Evolutionary conservation across 2,797 vertebrate species (phyloP).

Genomic region (Sebastes umbrosus): DNA sequence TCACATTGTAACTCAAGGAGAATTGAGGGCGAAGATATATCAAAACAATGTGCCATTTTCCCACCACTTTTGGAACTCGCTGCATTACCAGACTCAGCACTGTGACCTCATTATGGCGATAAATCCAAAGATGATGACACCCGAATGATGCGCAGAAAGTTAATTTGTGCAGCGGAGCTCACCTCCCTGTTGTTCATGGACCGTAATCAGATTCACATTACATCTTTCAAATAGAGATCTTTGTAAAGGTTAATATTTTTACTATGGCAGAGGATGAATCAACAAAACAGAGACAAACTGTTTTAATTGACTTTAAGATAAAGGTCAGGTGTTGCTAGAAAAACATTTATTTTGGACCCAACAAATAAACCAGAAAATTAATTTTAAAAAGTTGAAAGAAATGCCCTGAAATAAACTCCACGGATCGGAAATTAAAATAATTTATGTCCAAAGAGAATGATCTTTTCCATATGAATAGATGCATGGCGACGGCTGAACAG

Average conservation of each 20-base stretch:
- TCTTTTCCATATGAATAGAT: background rate
- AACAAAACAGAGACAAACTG: background rate
- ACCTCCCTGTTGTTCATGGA: conserved; percentile 12
- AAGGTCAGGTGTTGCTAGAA: conserved; percentile 16
- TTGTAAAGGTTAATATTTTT: conserved; percentile 51
- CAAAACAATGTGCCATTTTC: conserved; percentile 32
- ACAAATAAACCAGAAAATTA: background rate
- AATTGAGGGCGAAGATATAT: conserved; percentile 33
- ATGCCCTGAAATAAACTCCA: background rate
- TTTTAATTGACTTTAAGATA: conserved; percentile 6
- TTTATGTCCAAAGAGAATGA: background rate
- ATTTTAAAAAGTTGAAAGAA: background rate
- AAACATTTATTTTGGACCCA: conserved; percentile 3
- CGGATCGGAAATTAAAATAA: background rate
- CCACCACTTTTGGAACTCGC: conserved; percentile 10
- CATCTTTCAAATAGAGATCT: conserved; percentile 42
- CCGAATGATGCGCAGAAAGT: conserved; percentile 47
- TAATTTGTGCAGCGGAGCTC: conserved; percentile 46
- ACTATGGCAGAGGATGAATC: background rate
- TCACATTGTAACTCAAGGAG: conserved; percentile 17
- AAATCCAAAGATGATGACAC: conserved; percentile 46
- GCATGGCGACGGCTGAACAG: too few species aligned
- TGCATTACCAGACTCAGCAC: conserved; percentile 13
- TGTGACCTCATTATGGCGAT: conserved; percentile 64
- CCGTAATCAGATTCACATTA: conserved; percentile 37